Evolutionary conservation across 2,113 vertebrate species (phyloP), one percentile per base, ranked within the genome.

Genomic region (Poeciliopsis retropinna): DNA sequence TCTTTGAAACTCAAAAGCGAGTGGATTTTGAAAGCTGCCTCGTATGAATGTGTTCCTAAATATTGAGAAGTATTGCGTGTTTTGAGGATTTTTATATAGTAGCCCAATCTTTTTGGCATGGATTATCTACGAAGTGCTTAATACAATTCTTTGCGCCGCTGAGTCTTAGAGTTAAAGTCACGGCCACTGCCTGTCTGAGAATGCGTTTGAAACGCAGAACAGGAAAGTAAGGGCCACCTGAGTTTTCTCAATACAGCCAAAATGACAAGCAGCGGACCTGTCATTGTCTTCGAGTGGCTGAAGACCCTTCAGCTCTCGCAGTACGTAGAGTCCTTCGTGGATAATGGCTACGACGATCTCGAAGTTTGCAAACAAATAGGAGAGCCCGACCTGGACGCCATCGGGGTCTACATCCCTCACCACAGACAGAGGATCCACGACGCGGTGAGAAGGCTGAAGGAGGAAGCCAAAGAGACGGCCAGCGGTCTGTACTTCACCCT

Each of bases 291-390:
- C 87, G 98, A 99, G 93, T 99, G 97, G 98, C 94, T 99, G 74
- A 96, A 94, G 90, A 97, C 97, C 76, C 94, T 99, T 69, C 97
- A 98, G 91, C 96, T 99, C 19, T 89, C 95, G 13, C 97, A 98
- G 90, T 99, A 99, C 68, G 95, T 96, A 1, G 96, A 99, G 88
- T 92, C 97, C 30, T 99, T 99, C 85, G 95, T 99, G 91, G 98
- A 99, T 60, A 99, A 99, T 77, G 98, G 97, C 76, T 99, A 99
- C 64, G 98, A 99, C 82, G 98, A 99, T 80, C 93, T 99, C 94
- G 98, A 99, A 94, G 98, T 99, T 34, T 99, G 98, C 93, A 98
- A 98, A 76, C 97, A 99, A 87, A 99, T 99, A 61, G 97, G 97
- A 41, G 96, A 99, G 86, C 97, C 97, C 2, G 98, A 99, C 95